Percentiles rank a stretch among this genome's conserved stretches.
Conservation (phyloP, 2,113 vertebrate genomes). For the Pipra filicauda region DNA sequence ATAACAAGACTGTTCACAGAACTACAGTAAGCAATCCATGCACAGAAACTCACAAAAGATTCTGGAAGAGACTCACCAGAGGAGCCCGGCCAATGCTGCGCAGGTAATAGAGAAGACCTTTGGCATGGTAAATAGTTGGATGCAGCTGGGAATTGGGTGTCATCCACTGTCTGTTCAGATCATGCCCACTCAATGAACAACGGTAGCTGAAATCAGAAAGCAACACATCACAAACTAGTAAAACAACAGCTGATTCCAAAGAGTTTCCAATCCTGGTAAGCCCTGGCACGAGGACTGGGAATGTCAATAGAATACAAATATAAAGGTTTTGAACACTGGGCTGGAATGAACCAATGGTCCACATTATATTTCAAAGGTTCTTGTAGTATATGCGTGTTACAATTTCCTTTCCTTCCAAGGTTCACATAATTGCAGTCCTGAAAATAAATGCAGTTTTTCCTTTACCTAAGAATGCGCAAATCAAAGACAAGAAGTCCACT, state of each 20-base stretch:
- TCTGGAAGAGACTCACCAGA: constrained; percentile 75
- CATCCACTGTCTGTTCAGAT: constrained; percentile 91
- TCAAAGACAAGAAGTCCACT: not conserved
- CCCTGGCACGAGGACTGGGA: not conserved
- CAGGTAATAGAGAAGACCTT: constrained; percentile 89
- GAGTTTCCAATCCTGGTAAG: not conserved
- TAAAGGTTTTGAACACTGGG: not conserved
- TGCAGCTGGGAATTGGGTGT: constrained; percentile 77
- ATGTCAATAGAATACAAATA: not conserved
- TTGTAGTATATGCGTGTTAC: not conserved
- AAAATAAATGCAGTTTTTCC: not conserved
- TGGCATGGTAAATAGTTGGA: constrained; percentile 90
- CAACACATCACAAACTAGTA: not conserved
- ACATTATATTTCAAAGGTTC: not conserved
- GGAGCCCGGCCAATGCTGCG: constrained; percentile 78
- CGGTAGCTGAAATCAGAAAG: constrained; percentile 77
- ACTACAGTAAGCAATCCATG: not conserved
- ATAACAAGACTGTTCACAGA: not conserved
- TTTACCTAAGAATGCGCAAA: not conserved
- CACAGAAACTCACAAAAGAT: not conserved
- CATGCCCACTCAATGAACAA: constrained; percentile 86
- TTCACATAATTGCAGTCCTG: not conserved
- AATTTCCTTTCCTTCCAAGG: not conserved
- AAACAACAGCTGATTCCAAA: not conserved
- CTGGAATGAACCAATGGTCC: not conserved